Percentiles rank a stretch among this genome's conserved stretches.
These are phyloP conservation scores for Tyria jacobaeae DNA, from an alignment of 2,888 invertebrate genomes.

Conservation along the genomic window DNA sequence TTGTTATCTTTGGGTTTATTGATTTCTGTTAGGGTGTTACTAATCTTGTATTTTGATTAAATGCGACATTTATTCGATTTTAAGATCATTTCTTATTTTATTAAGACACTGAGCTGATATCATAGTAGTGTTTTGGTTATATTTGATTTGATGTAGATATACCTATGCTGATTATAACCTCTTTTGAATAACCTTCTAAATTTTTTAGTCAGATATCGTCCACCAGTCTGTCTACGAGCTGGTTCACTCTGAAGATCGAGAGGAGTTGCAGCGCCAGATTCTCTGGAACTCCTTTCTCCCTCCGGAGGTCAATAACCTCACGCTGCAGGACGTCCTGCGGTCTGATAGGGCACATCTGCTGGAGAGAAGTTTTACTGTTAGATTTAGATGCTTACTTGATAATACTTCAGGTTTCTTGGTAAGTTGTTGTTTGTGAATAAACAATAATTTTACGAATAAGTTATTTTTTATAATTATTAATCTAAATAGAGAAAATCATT, in stretches of 20 bases:
- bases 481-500: too few species aligned
- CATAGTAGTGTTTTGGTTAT: too few species aligned
- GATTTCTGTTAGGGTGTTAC: slow-evolving; percentile 23
- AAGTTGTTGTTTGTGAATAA: slow-evolving; percentile 75
- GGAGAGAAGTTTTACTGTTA: slow-evolving; percentile 98
- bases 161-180: too few species aligned
- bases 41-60: not conserved
- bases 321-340: slow-evolving; percentile 95
- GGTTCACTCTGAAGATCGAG: slow-evolving; percentile 99
- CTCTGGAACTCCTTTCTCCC: slow-evolving; percentile 98
- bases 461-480: too few species aligned
- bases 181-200: not conserved
- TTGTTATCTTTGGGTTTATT: slow-evolving; percentile 55
- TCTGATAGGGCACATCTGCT: slow-evolving; percentile 96
- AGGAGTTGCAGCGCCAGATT: slow-evolving; percentile 97
- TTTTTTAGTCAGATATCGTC: slow-evolving; percentile 98
- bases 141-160: too few species aligned
- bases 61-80: not conserved
- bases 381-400: slow-evolving; percentile 99
- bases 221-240: slow-evolving; percentile 99
- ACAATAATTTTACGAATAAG: too few species aligned
- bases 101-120: too few species aligned
- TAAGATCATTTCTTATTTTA: not conserved
- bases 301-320: slow-evolving; percentile 89
- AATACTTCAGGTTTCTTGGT: slow-evolving; percentile 99